Percentiles rank a stretch among this genome's conserved stretches.
Evolutionary conservation across 2,113 vertebrate species (phyloP).

Genomic region (Periophthalmodon schlosseri): DNA sequence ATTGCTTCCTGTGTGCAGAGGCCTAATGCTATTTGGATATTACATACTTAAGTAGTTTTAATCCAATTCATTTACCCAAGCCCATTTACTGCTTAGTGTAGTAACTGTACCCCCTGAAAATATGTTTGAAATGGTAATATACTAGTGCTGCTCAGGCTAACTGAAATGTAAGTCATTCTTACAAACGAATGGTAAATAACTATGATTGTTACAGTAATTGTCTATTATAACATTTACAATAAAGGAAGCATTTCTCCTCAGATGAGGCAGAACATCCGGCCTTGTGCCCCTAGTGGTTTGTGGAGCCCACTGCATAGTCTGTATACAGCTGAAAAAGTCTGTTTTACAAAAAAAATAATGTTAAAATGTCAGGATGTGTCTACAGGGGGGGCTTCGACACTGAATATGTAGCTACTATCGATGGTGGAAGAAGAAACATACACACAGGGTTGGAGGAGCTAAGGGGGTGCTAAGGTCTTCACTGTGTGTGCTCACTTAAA

Average conservation of each 20-base stretch:
- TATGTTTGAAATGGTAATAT: constrained; percentile 1
- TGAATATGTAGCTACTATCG: too few species aligned
- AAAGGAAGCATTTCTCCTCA: not conserved
- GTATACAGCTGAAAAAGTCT: not conserved
- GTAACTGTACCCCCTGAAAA: constrained; percentile 2
- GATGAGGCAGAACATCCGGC: not conserved
- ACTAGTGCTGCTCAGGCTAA: not conserved
- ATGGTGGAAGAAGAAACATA: too few species aligned
- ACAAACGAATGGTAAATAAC: not conserved
- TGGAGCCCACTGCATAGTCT: not conserved
- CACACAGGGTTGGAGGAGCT: too few species aligned
- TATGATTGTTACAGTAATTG: not conserved
- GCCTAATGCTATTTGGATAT: constrained; percentile 14
- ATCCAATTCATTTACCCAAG: constrained; percentile 12
- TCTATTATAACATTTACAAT: not conserved
- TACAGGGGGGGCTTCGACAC: too few species aligned
- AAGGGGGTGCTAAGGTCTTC: too few species aligned
- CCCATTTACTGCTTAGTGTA: constrained; percentile 3
- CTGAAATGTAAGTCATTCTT: not conserved
- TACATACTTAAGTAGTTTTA: constrained; percentile 15
- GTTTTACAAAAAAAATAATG: not conserved
- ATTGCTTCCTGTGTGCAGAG: constrained; percentile 14
- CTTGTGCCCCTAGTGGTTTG: not conserved
- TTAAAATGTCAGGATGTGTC: not conserved
- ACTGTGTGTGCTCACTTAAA: too few species aligned